A percentile compares a stretch with the other conserved stretches of the same genome.
These are phyloP conservation scores for Dendroctonus ponderosae DNA, from an alignment of 1,140 invertebrate species.

Conservation along the genomic window DNA sequence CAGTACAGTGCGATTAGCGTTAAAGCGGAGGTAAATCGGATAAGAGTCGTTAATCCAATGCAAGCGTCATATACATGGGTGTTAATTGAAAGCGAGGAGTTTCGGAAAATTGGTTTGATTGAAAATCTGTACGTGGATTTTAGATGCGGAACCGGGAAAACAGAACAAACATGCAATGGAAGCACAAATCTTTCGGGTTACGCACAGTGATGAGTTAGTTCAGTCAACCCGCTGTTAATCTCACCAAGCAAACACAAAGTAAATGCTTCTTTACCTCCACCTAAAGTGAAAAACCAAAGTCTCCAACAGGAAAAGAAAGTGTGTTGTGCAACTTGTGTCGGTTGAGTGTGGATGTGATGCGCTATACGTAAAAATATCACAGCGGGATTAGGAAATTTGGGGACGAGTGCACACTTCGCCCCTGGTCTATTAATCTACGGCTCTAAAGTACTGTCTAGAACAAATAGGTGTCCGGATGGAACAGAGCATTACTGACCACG, in stretches of 20 bases:
- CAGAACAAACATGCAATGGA: too few relatives aligned
- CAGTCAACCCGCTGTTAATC: too few relatives aligned
- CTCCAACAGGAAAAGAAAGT: constrained; percentile 18
- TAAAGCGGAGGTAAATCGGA: too few relatives aligned
- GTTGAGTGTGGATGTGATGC: constrained; percentile 26
- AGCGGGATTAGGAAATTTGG: constrained; percentile 26
- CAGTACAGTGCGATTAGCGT: too few relatives aligned
- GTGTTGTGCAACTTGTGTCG: constrained; percentile 18
- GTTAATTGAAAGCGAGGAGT: too few relatives aligned
- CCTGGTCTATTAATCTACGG: constrained; percentile 10
- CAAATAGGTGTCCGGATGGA: constrained; percentile 30
- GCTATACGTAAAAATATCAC: constrained; percentile 30
- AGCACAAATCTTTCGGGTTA: too few relatives aligned
- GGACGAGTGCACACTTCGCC: constrained; percentile 9
- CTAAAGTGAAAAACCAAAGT: constrained; percentile 12
- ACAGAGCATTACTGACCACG: constrained; percentile 61
- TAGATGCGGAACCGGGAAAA: too few relatives aligned
- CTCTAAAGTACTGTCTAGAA: constrained; percentile 25
- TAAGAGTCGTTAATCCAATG: too few relatives aligned
- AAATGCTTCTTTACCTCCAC: constrained; percentile 35
- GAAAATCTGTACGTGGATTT: too few relatives aligned
- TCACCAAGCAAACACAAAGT: constrained; percentile 1
- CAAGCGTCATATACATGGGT: too few relatives aligned
- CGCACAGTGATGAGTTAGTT: too few relatives aligned
- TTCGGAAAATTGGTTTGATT: too few relatives aligned